These are phyloP conservation scores for Temnothorax ravouxi DNA, from an alignment of 2,888 invertebrate genomes.

Conservation along the genomic window DNA sequence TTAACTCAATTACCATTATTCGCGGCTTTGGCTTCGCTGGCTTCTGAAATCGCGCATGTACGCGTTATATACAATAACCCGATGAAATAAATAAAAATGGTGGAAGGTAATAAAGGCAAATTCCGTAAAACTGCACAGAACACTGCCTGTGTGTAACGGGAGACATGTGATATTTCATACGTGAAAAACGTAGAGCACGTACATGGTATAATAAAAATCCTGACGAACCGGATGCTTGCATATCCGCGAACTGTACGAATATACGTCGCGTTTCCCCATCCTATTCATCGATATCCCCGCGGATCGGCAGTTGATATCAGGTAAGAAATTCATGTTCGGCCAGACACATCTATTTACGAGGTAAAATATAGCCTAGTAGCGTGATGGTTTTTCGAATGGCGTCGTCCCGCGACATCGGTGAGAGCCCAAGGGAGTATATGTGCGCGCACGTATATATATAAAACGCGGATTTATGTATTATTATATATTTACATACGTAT, in stretches of 20 bases:
- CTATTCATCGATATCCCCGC: slow-evolving; percentile 47
- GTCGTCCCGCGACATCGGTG: slow-evolving; percentile 36
- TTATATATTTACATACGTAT: slow-evolving; percentile 62
- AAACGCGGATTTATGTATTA: slow-evolving; percentile 8
- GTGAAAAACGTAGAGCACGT: slow-evolving; percentile 42
- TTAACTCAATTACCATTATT: slow-evolving; percentile 31
- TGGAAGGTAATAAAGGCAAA: slow-evolving; percentile 28
- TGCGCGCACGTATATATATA: slow-evolving; percentile 53
- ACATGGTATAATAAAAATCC: slow-evolving; percentile 57
- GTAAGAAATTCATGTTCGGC: slow-evolving; percentile 66
- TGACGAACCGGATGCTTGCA: slow-evolving; percentile 32
- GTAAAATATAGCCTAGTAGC: slow-evolving; percentile 68
- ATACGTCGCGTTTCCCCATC: slow-evolving; percentile 50
- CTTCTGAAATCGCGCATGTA: slow-evolving; percentile 3
- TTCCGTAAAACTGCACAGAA: slow-evolving; percentile 9
- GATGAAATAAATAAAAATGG: slow-evolving; percentile 21
- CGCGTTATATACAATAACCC: slow-evolving; percentile 26
- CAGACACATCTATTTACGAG: slow-evolving; percentile 68
- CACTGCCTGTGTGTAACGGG: slow-evolving; percentile 2
- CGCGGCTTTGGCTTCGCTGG: neutral
- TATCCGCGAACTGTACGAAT: slow-evolving; percentile 38
- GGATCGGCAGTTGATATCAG: slow-evolving; percentile 66
- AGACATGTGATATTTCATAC: slow-evolving; percentile 44
- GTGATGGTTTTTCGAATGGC: slow-evolving; percentile 64
- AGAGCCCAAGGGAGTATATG: neutral